Percentiles rank a stretch among this genome's conserved stretches.
These are phyloP conservation scores for Zoanthus sociatus DNA, from an alignment of 92 coral and sea anemone species.

Conservation along the genomic window DNA sequence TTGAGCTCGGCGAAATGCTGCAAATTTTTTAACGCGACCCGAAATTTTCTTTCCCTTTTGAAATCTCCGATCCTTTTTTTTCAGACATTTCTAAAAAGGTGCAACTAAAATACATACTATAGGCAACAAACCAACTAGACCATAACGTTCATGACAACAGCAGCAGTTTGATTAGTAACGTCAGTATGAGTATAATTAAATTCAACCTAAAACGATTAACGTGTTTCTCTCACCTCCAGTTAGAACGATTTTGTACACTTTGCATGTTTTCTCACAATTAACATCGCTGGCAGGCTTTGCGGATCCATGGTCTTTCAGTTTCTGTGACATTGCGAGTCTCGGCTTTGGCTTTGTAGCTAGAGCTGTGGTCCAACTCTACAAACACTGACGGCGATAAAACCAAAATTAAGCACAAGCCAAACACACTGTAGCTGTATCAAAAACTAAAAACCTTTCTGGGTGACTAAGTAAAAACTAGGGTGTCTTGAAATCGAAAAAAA, in stretches of 20 bases:
- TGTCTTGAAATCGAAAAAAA: not conserved
- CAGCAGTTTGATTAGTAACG: not conserved
- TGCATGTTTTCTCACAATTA: conserved; percentile 15
- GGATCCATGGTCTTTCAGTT: not conserved
- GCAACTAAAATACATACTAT: not conserved
- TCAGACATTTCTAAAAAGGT: too few species aligned
- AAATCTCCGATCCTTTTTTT: too few species aligned
- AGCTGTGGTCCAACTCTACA: too few species aligned
- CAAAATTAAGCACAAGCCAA: not conserved
- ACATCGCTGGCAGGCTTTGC: not conserved
- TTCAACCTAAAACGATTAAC: not conserved
- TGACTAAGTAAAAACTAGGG: not conserved
- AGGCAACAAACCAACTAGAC: not conserved
- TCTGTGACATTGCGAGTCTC: not conserved
- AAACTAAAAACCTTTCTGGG: not conserved
- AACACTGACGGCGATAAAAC: not conserved
- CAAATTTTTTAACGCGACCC: too few species aligned
- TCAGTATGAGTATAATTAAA: not conserved
- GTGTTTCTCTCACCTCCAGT: conserved; percentile 87
- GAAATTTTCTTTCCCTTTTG: too few species aligned
- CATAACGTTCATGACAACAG: not conserved
- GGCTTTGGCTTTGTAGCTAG: too few species aligned
- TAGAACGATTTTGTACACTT: conserved; percentile 86
- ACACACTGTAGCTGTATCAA: not conserved
- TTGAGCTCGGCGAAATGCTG: too few species aligned